Base-by-base conservation (phyloP, 2,797 vertebrate genomes). In the Helicolenus hilgendorfi region DNA sequence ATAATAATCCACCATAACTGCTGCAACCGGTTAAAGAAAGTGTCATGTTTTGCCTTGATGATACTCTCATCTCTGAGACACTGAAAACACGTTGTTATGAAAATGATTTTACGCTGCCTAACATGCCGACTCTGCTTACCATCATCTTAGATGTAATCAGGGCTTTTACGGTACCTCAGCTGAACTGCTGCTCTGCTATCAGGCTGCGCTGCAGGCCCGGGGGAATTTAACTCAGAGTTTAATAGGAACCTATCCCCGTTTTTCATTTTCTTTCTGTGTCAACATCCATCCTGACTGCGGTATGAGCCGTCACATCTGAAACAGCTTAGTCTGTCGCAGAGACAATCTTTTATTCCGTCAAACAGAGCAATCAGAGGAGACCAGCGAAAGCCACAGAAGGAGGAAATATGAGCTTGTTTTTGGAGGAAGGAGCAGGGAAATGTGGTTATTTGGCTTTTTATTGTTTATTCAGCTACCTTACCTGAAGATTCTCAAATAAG, bases 101-200 rank as follows among this genome's bases (percentile, higher is more conserved):
- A 87, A 89, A 94, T 71, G 27, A 92, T 86, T 90, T 86, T 49
- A 89, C 24, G 81, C 90, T 84, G 53, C 27, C 69, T 5, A 80
- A 83, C 64, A 77, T 36, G 86, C 74, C 78, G 35, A 20, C 84
- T 90, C 71, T 31, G 62, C 76, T 90, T 20, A 85, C 22, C 75
- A 29, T 92, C 89, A 88, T 81, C 71, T 73, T 22, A 56, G 90
- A 94, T 89, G 85, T 80, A 84, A 94, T 92, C 92, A 60, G 89
- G 77, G 29, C 64, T 80, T 79, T 85, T 56, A 81, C 63, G 10
- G 65, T 31, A 74, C 83, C 84, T 90, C 77, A 27, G 79, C 79
- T 87, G 83, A 92, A 87, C 82, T 20, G 55, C 84, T 18, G 53
- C 68, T 78, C 64, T 35, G 71, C 55, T 85, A 60, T 87, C 60